A percentile compares a stretch with the other conserved stretches of the same genome.
Evolutionary conservation across 2,797 vertebrate genomes (phyloP).

Genomic region (Decapterus maruadsi): DNA sequence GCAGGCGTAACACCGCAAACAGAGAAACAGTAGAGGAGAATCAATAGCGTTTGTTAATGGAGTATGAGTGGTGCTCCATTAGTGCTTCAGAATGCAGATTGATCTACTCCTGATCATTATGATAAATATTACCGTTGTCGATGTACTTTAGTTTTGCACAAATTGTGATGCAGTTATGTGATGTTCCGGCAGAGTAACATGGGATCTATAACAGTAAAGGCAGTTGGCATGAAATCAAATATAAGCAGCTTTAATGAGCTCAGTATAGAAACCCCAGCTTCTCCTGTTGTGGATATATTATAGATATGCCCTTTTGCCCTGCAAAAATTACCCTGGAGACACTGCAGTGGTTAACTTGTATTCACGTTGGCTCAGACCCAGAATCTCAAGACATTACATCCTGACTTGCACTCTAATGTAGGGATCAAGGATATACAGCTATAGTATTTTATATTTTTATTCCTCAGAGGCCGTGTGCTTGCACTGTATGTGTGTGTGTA

Average conservation of each 20-base stretch:
- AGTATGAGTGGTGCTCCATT: not conserved
- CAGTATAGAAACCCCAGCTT: not conserved
- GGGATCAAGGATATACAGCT: not conserved
- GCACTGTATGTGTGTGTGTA: not conserved
- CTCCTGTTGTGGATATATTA: not conserved
- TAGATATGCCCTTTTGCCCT: not conserved
- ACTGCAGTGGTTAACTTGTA: not conserved
- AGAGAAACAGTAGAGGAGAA: not conserved
- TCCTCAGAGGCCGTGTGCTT: not conserved
- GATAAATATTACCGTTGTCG: not conserved
- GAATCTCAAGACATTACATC: not conserved
- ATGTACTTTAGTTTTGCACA: not conserved
- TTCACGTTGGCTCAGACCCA: not conserved
- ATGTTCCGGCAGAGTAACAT: accelerated
- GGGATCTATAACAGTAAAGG: not conserved
- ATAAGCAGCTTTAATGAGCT: not conserved
- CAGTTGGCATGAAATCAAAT: not conserved
- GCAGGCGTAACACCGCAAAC: not conserved
- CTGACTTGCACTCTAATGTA: not conserved
- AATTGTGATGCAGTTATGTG: not conserved
- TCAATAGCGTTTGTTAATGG: not conserved
- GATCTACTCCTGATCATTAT: not conserved
- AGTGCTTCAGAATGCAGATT: not conserved
- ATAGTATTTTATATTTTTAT: not conserved
- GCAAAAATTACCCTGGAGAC: not conserved